Percentiles rank a stretch among this genome's conserved stretches.
These are phyloP conservation scores for Lasiurus cinereus DNA, from an alignment of 2,113 vertebrate genomes.

Conservation along the genomic window DNA sequence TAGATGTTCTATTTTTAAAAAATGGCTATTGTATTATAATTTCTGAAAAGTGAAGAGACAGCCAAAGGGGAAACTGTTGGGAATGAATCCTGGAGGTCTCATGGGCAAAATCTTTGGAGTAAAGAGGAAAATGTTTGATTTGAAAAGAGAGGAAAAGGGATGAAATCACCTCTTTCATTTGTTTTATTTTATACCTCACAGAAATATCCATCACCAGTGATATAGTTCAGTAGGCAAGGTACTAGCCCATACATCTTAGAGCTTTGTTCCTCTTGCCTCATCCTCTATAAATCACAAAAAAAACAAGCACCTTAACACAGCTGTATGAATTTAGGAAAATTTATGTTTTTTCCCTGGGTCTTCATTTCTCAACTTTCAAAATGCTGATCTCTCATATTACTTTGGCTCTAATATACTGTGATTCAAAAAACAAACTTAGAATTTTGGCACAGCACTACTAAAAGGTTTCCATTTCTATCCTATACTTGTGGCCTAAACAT, in stretches of 20 bases:
- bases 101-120: not conserved
- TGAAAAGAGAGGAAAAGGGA: not conserved
- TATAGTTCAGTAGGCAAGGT: not conserved
- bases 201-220: not conserved
- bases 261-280: not conserved
- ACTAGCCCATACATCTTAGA: not conserved
- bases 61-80: not conserved
- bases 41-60: not conserved
- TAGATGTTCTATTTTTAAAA: not conserved
- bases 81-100: not conserved
- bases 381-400: not conserved
- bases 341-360: not conserved
- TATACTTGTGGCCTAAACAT: not conserved
- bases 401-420: not conserved
- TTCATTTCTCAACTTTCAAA: slow-evolving; percentile 43
- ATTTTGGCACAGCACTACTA: not conserved
- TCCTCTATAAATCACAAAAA: not conserved
- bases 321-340: not conserved
- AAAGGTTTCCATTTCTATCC: not conserved
- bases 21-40: not conserved
- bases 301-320: not conserved
- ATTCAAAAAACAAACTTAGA: not conserved
- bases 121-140: not conserved
- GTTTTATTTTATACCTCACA: not conserved
- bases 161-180: not conserved